A percentile compares a stretch with the other conserved stretches of the same genome.
Evolutionary conservation across 2,113 vertebrate species (phyloP).

Genomic region (Nanorana parkeri): DNA sequence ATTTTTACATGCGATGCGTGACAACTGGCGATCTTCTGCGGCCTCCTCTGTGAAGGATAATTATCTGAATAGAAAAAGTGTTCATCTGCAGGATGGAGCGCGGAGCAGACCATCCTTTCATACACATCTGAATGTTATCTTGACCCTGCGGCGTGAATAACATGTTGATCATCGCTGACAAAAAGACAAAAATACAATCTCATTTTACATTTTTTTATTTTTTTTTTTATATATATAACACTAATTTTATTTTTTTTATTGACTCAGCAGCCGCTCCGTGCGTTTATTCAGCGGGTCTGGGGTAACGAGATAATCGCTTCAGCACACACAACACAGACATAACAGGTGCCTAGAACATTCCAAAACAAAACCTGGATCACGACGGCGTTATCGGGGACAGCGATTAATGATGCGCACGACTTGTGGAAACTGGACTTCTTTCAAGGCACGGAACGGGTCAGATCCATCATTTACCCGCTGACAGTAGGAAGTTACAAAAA

Average conservation of each 20-base stretch:
- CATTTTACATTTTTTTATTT: slow-evolving; percentile 2
- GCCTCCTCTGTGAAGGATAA: slow-evolving; percentile 22
- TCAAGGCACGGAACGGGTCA: background rate
- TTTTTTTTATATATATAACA: too few relatives aligned
- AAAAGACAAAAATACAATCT: slow-evolving; percentile 22
- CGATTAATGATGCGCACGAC: background rate
- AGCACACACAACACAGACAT: slow-evolving; percentile 23
- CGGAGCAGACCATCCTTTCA: slow-evolving; percentile 43
- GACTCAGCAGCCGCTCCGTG: slow-evolving; percentile 14
- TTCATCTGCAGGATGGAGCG: slow-evolving; percentile 36
- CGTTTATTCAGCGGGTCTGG: slow-evolving; percentile 46
- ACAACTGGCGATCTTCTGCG: background rate
- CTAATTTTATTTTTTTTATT: slow-evolving; percentile 31
- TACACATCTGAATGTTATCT: slow-evolving; percentile 45
- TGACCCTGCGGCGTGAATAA: slow-evolving; percentile 49
- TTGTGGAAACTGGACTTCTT: slow-evolving; percentile 43
- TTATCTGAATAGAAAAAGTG: slow-evolving; percentile 32
- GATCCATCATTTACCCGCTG: slow-evolving; percentile 36
- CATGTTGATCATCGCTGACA: slow-evolving; percentile 33
- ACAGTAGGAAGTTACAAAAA: slow-evolving; percentile 24
- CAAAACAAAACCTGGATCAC: slow-evolving; percentile 21
- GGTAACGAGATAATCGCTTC: slow-evolving; percentile 43
- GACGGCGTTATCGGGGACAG: slow-evolving; percentile 22
- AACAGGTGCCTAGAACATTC: slow-evolving; percentile 28
- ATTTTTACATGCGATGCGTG: background rate